Evolutionary conservation across 2,888 invertebrate species (phyloP).

Genomic region (Ormyrus rosae): DNA sequence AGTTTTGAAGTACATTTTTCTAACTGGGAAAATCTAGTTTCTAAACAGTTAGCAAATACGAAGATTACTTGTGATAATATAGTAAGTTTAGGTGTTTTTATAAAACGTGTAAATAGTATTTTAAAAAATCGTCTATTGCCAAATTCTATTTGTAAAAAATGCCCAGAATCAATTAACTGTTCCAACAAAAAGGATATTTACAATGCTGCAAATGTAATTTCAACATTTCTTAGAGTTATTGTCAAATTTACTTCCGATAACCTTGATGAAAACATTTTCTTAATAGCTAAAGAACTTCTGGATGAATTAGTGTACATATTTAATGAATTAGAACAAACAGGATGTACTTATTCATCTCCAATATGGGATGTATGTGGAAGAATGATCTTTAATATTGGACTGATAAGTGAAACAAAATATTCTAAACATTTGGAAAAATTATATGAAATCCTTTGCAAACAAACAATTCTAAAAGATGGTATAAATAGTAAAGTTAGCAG

Average conservation of each 20-base stretch:
- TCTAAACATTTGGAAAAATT: conserved; percentile 60
- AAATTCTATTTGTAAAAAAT: conserved; percentile 60
- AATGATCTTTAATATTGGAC: conserved; percentile 65
- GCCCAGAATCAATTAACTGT: conserved; percentile 57
- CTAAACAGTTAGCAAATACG: conserved; percentile 40
- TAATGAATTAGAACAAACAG: conserved; percentile 57
- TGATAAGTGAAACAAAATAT: conserved; percentile 58
- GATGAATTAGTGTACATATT: conserved; percentile 58
- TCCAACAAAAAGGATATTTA: conserved; percentile 60
- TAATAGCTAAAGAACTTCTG: conserved; percentile 52
- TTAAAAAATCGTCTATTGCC: conserved; percentile 46
- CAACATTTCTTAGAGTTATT: conserved; percentile 57
- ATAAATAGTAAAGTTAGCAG: conserved; percentile 52
- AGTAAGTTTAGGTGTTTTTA: conserved; percentile 56
- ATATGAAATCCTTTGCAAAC: conserved; percentile 61
- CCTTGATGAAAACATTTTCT: conserved; percentile 55
- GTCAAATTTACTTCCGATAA: conserved; percentile 53
- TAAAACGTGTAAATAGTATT: conserved; percentile 52
- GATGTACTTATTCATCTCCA: conserved; percentile 63
- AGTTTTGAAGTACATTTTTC: conserved; percentile 59
- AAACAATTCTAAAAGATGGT: conserved; percentile 62
- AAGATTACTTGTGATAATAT: conserved; percentile 56
- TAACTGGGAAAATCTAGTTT: conserved; percentile 61
- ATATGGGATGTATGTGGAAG: conserved; percentile 65
- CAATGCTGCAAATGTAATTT: conserved; percentile 42